Evolutionary conservation across 2,113 vertebrate species (phyloP).

Genomic region (Panurus biarmicus): DNA sequence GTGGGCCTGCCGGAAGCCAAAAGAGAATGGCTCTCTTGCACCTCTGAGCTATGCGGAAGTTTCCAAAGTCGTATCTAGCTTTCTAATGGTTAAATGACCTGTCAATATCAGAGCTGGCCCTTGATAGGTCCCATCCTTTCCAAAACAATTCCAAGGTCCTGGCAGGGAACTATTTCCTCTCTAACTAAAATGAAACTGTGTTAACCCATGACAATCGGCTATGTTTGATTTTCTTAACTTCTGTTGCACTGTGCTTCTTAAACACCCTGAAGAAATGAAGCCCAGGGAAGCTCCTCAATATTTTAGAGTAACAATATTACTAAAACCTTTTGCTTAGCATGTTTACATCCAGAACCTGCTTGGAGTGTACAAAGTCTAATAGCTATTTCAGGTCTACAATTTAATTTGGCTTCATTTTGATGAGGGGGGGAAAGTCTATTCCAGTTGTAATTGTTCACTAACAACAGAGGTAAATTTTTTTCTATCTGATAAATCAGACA

Average conservation of each 20-base stretch:
- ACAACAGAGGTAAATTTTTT: background rate
- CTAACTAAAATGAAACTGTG: too few relatives aligned
- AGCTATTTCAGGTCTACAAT: background rate
- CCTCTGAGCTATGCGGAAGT: too few relatives aligned
- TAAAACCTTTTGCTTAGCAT: background rate
- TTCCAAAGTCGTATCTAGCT: too few relatives aligned
- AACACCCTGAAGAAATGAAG: background rate
- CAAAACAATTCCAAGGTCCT: too few relatives aligned
- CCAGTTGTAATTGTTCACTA: background rate
- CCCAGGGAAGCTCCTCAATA: background rate
- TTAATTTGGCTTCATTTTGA: background rate
- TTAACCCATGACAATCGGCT: too few relatives aligned
- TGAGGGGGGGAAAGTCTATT: background rate
- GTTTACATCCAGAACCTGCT: background rate
- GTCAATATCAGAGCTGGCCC: too few relatives aligned
- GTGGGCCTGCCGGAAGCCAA: too few relatives aligned
- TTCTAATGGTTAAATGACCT: too few relatives aligned
- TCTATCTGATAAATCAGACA: background rate
- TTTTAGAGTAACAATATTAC: background rate
- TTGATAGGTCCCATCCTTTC: too few relatives aligned
- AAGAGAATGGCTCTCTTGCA: too few relatives aligned
- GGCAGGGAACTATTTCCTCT: too few relatives aligned
- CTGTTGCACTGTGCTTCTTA: background rate
- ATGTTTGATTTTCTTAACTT: slow-evolving; percentile 26
- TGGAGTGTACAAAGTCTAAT: background rate